Conservation (phyloP, 2,888 invertebrate genomes). For the Steinernema carpocapsae region DNA sequence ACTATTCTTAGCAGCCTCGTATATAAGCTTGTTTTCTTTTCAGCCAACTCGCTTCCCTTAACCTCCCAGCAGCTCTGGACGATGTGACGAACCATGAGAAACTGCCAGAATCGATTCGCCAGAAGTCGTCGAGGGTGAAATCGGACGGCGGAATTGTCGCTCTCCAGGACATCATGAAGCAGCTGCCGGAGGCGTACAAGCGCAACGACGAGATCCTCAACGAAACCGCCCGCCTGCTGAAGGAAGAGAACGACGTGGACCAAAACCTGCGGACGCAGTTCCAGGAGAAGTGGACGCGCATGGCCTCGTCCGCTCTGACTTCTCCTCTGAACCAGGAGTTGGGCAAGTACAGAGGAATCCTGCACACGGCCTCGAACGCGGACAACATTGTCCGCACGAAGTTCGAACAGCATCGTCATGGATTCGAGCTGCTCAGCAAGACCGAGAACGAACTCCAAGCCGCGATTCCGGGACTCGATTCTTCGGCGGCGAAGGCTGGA, state of each 20-base stretch:
- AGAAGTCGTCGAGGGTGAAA: slow-evolving; percentile 82
- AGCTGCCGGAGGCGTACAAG: slow-evolving; percentile 86
- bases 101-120: slow-evolving; percentile 85
- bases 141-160: slow-evolving; percentile 77
- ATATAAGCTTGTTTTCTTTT: slow-evolving; percentile 32
- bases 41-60: slow-evolving; percentile 86
- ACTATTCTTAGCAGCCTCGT: not conserved
- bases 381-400: slow-evolving; percentile 86
- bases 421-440: slow-evolving; percentile 82
- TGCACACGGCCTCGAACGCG: slow-evolving; percentile 83
- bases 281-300: slow-evolving; percentile 89
- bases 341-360: slow-evolving; percentile 87
- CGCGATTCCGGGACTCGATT: slow-evolving; percentile 75
- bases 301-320: slow-evolving; percentile 84
- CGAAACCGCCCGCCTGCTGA: slow-evolving; percentile 76
- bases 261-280: slow-evolving; percentile 85
- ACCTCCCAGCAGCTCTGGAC: slow-evolving; percentile 95
- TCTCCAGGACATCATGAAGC: slow-evolving; percentile 77
- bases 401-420: slow-evolving; percentile 79
- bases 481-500: slow-evolving; percentile 31
- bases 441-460: slow-evolving; percentile 78
- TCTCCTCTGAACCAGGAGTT: slow-evolving; percentile 84
- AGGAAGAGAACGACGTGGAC: slow-evolving; percentile 90
- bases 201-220: slow-evolving; percentile 92
- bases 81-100: slow-evolving; percentile 77